phyloP scores from a whole-genome alignment of 2,888 invertebrate genomes.

The Opisthograptis luteolata region DNA sequence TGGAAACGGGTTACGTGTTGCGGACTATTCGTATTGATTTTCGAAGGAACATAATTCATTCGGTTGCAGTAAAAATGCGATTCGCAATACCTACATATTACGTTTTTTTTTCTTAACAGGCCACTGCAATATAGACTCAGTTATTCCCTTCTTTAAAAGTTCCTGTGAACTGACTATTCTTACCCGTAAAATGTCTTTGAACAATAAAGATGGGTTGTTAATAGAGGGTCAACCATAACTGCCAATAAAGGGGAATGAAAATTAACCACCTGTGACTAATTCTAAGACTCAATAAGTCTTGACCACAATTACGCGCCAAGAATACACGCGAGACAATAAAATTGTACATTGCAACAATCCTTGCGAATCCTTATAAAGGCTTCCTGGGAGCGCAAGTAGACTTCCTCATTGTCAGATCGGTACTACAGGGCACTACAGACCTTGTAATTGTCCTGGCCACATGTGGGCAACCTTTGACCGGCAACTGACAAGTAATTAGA shows the following conservation, averaged over 20 bases:
- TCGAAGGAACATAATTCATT: too few relatives aligned
- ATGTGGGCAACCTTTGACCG: slow-evolving; percentile 60
- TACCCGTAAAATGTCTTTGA: too few relatives aligned
- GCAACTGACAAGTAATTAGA: slow-evolving; percentile 66
- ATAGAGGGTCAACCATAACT: background rate
- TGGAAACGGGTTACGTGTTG: slow-evolving; percentile 38
- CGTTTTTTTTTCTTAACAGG: too few relatives aligned
- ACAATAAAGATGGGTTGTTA: background rate
- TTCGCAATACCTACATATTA: too few relatives aligned
- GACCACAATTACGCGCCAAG: slow-evolving; percentile 23
- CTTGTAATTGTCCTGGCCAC: slow-evolving; percentile 35
- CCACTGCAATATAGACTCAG: too few relatives aligned
- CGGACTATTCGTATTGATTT: too few relatives aligned
- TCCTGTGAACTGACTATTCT: too few relatives aligned
- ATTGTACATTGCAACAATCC: slow-evolving; percentile 43
- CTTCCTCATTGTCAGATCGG: slow-evolving; percentile 51
- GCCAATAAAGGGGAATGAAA: background rate
- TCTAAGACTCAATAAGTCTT: slow-evolving; percentile 16
- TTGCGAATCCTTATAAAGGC: slow-evolving; percentile 41
- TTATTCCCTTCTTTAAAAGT: too few relatives aligned
- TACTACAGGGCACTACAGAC: slow-evolving; percentile 9
- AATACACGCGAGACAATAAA: slow-evolving; percentile 46
- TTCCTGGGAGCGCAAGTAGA: slow-evolving; percentile 32
- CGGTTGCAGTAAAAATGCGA: too few relatives aligned
- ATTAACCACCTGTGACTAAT: slow-evolving; percentile 21